These are phyloP conservation scores for Chloropsis cyanopogon DNA, from an alignment of 2,113 vertebrate species.

Conservation along the genomic window DNA sequence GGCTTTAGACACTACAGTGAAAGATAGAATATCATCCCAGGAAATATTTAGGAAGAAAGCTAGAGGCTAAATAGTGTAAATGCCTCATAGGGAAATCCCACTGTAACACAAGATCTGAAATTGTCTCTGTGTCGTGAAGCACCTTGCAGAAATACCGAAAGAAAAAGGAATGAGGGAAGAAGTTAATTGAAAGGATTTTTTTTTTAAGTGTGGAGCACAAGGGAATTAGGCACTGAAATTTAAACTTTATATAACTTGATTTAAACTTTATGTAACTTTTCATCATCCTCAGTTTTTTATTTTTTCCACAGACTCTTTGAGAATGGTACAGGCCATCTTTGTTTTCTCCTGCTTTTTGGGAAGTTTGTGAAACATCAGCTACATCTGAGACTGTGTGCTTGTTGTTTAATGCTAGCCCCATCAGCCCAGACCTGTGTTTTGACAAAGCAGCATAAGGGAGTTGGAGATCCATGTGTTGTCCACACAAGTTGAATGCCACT, in stretches of 20 bases:
- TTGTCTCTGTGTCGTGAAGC: not conserved
- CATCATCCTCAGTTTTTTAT: not conserved
- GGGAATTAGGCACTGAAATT: not conserved
- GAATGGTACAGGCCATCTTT: not conserved
- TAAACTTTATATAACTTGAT: not conserved
- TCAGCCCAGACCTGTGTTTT: not conserved
- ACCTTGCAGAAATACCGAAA: not conserved
- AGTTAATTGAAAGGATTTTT: not conserved
- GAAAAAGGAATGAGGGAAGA: not conserved
- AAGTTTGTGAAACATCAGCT: not conserved
- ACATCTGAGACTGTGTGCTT: not conserved
- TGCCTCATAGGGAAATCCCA: not conserved
- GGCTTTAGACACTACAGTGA: not conserved
- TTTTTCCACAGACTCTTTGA: not conserved
- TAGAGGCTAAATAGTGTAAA: not conserved
- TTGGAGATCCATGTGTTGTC: accelerated
- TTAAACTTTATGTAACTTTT: not conserved
- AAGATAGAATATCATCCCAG: accelerated
- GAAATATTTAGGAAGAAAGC: not conserved
- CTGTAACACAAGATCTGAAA: not conserved
- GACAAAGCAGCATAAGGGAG: not conserved
- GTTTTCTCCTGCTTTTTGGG: not conserved
- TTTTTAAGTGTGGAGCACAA: not conserved
- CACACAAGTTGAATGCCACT: not conserved
- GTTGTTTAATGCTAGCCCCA: not conserved